These are phyloP conservation scores for Ailuropoda melanoleuca DNA, from an alignment of 2,113 vertebrate species.

Conservation along the genomic window DNA sequence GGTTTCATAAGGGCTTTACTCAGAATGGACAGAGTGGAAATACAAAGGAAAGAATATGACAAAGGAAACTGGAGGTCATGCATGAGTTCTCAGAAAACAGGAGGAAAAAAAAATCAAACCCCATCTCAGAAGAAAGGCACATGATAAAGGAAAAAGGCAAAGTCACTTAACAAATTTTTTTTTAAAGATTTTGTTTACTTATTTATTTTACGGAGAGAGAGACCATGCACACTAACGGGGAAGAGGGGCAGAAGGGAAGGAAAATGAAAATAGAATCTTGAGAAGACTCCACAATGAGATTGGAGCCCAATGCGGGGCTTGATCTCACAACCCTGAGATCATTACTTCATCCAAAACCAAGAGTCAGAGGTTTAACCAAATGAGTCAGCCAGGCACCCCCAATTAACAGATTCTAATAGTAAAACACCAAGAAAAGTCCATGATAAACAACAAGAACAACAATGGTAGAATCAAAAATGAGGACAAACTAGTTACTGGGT, in stretches of 20 bases:
- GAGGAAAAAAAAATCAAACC: neutral
- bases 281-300: too few relatives aligned
- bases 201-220: neutral
- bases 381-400: too few relatives aligned
- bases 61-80: neutral
- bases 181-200: too few relatives aligned
- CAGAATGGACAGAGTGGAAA: neutral
- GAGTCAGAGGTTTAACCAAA: too few relatives aligned
- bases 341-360: too few relatives aligned
- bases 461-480: slow-evolving; percentile 20
- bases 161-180: neutral
- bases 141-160: neutral
- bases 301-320: too few relatives aligned
- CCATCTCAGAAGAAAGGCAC: neutral
- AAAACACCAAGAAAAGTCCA: neutral
- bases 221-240: neutral
- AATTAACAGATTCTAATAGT: neutral
- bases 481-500: neutral
- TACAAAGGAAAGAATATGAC: neutral
- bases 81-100: neutral
- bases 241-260: neutral
- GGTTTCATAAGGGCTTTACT: neutral
- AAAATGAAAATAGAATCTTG: too few relatives aligned
- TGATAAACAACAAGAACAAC: neutral
- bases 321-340: too few relatives aligned